A percentile compares a stretch with the other conserved stretches of the same genome.
These are phyloP conservation scores for Nephrotoma guestfalica DNA, from an alignment of 2,888 invertebrate genomes.

Conservation along the genomic window DNA sequence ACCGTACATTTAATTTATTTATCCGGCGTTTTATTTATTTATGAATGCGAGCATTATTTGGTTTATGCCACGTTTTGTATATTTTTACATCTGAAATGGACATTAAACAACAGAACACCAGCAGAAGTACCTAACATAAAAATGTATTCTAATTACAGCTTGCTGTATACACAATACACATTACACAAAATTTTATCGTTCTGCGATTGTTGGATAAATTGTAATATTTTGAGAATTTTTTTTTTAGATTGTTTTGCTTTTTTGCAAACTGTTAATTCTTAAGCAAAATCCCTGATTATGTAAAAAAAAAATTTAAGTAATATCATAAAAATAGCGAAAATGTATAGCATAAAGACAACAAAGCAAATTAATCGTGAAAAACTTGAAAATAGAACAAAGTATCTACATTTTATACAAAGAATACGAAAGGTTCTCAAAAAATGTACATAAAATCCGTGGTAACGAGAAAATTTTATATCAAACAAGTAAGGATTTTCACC, in stretches of 20 bases:
- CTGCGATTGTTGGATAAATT: background rate
- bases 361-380: too few species aligned
- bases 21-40: background rate
- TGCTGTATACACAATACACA: background rate
- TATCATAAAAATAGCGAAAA: too few species aligned
- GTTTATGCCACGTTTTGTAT: background rate
- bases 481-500: too few species aligned
- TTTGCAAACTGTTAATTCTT: background rate
- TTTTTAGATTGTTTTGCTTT: background rate
- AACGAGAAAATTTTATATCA: too few species aligned
- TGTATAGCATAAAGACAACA: too few species aligned
- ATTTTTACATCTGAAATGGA: background rate
- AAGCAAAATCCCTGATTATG: background rate
- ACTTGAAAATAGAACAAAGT: too few species aligned
- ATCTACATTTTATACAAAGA: too few species aligned
- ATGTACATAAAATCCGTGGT: too few species aligned
- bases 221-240: background rate
- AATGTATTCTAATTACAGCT: background rate
- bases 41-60: background rate
- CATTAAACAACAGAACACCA: background rate
- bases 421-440: too few species aligned
- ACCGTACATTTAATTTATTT: background rate
- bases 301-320: background rate
- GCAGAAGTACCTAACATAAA: background rate
- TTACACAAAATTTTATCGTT: background rate